These are phyloP conservation scores for Philotrypesis tridentata DNA, from an alignment of 1,140 invertebrate genomes.

Conservation along the genomic window DNA sequence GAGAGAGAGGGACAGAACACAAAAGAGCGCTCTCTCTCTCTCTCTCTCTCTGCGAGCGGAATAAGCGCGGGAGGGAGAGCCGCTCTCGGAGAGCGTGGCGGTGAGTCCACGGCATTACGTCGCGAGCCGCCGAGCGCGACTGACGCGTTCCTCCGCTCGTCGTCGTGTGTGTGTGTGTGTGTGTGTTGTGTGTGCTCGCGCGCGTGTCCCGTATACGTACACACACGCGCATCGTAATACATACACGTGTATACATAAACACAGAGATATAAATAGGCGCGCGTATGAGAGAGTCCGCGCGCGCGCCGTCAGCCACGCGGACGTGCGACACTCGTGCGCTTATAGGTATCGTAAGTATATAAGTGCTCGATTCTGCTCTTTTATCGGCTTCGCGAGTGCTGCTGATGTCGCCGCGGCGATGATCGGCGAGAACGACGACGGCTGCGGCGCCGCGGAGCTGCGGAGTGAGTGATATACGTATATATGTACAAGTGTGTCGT, in stretches of 20 bases:
- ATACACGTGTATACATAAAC: neutral
- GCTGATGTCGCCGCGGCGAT: neutral
- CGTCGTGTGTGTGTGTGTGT: neutral
- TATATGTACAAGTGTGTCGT: no score
- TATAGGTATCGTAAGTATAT: no score
- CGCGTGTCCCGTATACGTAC: no score
- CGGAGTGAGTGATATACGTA: no score
- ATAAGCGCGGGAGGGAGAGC: conserved; percentile 44
- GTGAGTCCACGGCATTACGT: conserved; percentile 68
- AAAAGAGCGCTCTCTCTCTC: conserved; percentile 41
- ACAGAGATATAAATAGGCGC: neutral
- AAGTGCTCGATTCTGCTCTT: neutral
- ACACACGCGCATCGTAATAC: neutral
- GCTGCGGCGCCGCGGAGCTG: no score
- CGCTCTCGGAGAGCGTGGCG: conserved; percentile 63
- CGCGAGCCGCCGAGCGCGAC: conserved; percentile 71
- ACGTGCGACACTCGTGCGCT: no score
- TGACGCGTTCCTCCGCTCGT: conserved; percentile 61
- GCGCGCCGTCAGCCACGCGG: neutral
- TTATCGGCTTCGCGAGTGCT: neutral
- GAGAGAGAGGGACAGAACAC: conserved; percentile 16
- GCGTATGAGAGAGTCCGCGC: no score
- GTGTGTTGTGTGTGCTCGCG: no score
- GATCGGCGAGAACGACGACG: no score
- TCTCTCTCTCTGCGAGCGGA: conserved; percentile 29